phyloP scores from a whole-genome alignment of 2,888 invertebrate genomes.

The Platycnemis pennipes region DNA sequence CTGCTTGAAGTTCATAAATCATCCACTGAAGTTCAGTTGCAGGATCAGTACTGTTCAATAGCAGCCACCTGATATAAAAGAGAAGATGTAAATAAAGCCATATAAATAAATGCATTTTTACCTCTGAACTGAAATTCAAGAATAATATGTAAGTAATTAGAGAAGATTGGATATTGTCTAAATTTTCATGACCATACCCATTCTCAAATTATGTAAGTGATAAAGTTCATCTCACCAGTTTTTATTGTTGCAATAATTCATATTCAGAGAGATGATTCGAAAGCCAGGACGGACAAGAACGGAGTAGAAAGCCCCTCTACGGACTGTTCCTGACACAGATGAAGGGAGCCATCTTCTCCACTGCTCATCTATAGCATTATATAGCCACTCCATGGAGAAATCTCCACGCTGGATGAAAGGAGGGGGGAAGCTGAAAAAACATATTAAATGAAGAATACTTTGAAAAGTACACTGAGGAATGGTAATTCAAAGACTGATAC shows the following conservation, averaged over 20 bases:
- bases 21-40: constrained; percentile 97
- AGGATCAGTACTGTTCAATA: constrained; percentile 97
- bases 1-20: constrained; percentile 94
- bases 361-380: constrained; percentile 92
- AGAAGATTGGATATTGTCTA: background rate
- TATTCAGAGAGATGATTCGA: constrained; percentile 95
- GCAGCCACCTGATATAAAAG: constrained; percentile 86
- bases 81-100: background rate
- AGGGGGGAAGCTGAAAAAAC: constrained; percentile 88
- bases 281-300: constrained; percentile 94
- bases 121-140: background rate
- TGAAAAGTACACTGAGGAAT: background rate
- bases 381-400: constrained; percentile 94
- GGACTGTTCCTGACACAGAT: constrained; percentile 91
- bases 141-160: background rate
- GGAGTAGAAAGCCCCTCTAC: constrained; percentile 95
- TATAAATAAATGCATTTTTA: background rate
- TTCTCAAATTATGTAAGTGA: background rate
- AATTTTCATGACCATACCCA: background rate
- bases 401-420: constrained; percentile 89
- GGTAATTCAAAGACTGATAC: no score
- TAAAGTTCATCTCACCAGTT: constrained; percentile 86
- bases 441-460: background rate
- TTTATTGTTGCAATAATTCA: constrained; percentile 97
- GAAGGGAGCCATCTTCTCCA: constrained; percentile 96